Percentiles rank a stretch among this genome's conserved stretches.
These are phyloP conservation scores for Drosophila tripunctata DNA, from an alignment of 2,888 invertebrate genomes.

Conservation along the genomic window DNA sequence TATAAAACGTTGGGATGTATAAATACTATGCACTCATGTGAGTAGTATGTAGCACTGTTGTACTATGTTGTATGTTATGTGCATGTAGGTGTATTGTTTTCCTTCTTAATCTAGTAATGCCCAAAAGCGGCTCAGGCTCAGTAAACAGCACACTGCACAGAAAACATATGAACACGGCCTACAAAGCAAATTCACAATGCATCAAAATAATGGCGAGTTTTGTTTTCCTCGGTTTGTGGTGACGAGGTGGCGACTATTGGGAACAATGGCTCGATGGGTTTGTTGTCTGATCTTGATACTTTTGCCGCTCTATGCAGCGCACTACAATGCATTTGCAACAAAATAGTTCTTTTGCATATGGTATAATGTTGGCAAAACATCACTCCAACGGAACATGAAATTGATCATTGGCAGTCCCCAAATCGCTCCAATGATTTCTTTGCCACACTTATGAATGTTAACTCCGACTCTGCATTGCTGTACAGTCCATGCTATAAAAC, in stretches of 20 bases:
- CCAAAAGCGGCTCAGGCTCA: slow-evolving; percentile 74
- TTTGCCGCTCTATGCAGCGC: slow-evolving; percentile 17
- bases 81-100: slow-evolving; percentile 50
- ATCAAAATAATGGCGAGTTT: slow-evolving; percentile 22
- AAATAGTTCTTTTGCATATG: slow-evolving; percentile 61
- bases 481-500: no score
- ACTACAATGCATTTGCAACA: slow-evolving; percentile 7
- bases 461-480: slow-evolving; percentile 28
- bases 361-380: slow-evolving; percentile 76
- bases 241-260: slow-evolving; percentile 12
- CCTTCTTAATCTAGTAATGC: slow-evolving; percentile 79
- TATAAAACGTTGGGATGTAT: slow-evolving; percentile 52
- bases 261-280: slow-evolving; percentile 34
- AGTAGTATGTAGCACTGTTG: no score
- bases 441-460: slow-evolving; percentile 69
- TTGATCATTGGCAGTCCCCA: slow-evolving; percentile 9
- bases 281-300: slow-evolving; percentile 51
- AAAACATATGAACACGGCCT: not conserved
- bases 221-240: slow-evolving; percentile 48
- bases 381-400: slow-evolving; percentile 4
- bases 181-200: slow-evolving; percentile 39
- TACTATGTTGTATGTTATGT: slow-evolving; percentile 4
- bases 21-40: slow-evolving; percentile 22
- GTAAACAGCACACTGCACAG: not conserved
- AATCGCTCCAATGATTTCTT: slow-evolving; percentile 3